These are phyloP conservation scores for Coptodon rendalli DNA, from an alignment of 2,113 vertebrate species.

Conservation along the genomic window DNA sequence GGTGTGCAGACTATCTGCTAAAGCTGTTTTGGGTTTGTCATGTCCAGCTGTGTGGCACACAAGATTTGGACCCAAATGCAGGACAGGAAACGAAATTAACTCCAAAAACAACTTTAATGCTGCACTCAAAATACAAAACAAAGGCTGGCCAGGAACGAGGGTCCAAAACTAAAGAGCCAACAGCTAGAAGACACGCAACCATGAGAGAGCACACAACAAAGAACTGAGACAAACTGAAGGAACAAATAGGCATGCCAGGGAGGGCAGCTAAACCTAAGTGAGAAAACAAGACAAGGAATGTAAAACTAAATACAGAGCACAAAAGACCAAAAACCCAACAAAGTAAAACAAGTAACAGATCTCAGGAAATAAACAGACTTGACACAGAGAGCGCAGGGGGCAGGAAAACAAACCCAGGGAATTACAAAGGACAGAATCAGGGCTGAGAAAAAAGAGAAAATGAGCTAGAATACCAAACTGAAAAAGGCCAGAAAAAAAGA, in stretches of 20 bases:
- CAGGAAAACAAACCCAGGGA: not conserved
- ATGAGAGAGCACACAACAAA: not conserved
- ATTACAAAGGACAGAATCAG: not conserved
- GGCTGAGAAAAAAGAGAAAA: not conserved
- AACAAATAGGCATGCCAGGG: not conserved
- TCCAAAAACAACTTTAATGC: no score
- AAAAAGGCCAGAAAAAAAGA: not conserved
- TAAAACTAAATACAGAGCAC: not conserved
- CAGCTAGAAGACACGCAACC: not conserved
- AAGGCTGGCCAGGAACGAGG: not conserved
- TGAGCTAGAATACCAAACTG: not conserved
- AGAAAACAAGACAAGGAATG: not conserved
- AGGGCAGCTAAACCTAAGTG: not conserved
- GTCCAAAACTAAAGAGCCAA: not conserved
- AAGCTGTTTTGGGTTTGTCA: not conserved
- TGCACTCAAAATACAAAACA: not conserved
- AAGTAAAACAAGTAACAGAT: not conserved
- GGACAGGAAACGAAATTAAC: not conserved
- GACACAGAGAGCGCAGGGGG: not conserved
- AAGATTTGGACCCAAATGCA: not conserved
- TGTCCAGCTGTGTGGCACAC: not conserved
- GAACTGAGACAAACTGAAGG: not conserved
- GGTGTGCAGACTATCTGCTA: not conserved
- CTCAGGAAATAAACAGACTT: not conserved
- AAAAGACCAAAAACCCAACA: not conserved